Base-by-base conservation (phyloP, 2,113 vertebrate species). In the Sardina pilchardus region DNA sequence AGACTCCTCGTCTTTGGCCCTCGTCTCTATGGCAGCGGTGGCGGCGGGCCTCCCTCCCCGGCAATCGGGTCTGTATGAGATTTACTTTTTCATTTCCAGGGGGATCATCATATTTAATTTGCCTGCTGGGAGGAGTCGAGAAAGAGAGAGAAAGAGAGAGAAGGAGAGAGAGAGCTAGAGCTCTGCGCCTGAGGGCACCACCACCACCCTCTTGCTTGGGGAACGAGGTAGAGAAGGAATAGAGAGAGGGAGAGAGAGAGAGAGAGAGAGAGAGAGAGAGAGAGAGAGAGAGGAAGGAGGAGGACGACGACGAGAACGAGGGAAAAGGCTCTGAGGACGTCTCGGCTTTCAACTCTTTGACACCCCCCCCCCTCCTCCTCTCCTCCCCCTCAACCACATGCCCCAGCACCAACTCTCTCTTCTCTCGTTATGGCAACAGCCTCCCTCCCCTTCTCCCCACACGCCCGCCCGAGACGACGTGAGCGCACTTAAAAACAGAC, bases 31-130 rank as follows among this genome's bases (percentile, higher is more conserved):
- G 39, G 39, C 39, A 42, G 39, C 30, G 81, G 81, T 80, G 43
- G 30, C 67, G 26, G 67, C 30, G 67, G 63, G 63, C n/a, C n/a
- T n/a, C n/a, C 50, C 67, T 6, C 81, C 82, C 45, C 81, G 75
- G 82, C 87, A 86, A 82, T 85, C 86, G 83, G 86, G 88, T 90
- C 90, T 88, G 90, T 45, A 82, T 82, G 89, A 93, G 93, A 92
- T 92, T 94, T 94, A 90, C 89, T 89, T 91, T 93, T 93, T 94
- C 91, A 95, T 94, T 94, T 95, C 92, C 91, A 93, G 89, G 82
- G 93, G 92, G 93, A 94, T 94, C 92, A 91, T 85, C 88, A 87
- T 91, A 90, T 94, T 93, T 94, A 93, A 94, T 93, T 93, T 91
- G 89, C 88, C 90, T 91, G 85, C 83, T 90, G 89, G 87, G 87